These are phyloP conservation scores for Boleophthalmus pectinirostris DNA, from an alignment of 2,113 vertebrate species.

Conservation along the genomic window DNA sequence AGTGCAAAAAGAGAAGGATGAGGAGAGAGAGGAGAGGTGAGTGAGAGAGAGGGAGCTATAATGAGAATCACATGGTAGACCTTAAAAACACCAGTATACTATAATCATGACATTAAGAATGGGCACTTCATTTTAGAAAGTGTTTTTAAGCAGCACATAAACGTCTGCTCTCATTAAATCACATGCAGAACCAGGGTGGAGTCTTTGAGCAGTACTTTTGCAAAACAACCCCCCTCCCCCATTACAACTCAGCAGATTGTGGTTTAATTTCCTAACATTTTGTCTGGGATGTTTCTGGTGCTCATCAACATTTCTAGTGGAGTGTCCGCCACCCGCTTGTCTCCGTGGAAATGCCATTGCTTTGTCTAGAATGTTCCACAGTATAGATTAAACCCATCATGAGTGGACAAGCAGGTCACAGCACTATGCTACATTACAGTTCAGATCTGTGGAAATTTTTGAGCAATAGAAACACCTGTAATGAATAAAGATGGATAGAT, in stretches of 20 bases:
- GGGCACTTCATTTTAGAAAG: slow-evolving; percentile 15
- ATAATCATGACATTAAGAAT: slow-evolving; percentile 41
- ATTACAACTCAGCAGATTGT: not conserved
- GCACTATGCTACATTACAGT: too few relatives aligned
- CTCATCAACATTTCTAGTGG: not conserved
- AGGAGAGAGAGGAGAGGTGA: slow-evolving; percentile 45
- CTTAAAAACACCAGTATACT: slow-evolving; percentile 54
- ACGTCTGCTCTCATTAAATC: slow-evolving; percentile 20
- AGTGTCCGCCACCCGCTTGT: too few relatives aligned
- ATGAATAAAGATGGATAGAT: too few relatives aligned
- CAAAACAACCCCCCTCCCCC: slow-evolving; percentile 26
- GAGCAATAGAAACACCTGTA: too few relatives aligned
- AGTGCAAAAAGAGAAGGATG: slow-evolving; percentile 37
- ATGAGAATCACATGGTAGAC: slow-evolving; percentile 75
- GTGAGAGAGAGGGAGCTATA: slow-evolving; percentile 52
- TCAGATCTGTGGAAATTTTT: too few relatives aligned
- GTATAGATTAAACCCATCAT: too few relatives aligned
- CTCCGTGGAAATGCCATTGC: too few relatives aligned
- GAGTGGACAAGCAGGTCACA: too few relatives aligned
- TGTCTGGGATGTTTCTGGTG: not conserved
- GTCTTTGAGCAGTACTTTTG: slow-evolving; percentile 5
- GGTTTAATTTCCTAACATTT: slow-evolving; percentile 3
- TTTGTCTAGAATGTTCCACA: too few relatives aligned
- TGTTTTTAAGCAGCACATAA: slow-evolving; percentile 20
- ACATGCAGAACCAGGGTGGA: slow-evolving; percentile 8